Evolutionary conservation across 2,888 invertebrate genomes (phyloP).

Genomic region (Glaucopsyche alexis): DNA sequence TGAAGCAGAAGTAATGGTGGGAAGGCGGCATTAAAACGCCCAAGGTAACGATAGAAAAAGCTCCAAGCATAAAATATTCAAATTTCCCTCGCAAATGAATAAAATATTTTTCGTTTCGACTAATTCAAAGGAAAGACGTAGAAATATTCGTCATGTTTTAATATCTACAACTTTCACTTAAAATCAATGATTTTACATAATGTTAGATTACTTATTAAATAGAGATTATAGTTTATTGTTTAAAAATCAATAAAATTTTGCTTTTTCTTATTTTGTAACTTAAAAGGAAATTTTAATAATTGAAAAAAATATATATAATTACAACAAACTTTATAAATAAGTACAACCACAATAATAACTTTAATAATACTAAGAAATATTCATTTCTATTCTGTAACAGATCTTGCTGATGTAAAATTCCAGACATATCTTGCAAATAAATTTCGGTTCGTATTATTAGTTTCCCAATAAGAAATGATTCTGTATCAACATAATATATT

Average conservation of each 20-base stretch:
- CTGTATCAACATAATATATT: slow-evolving; percentile 49
- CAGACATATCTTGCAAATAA: slow-evolving; percentile 18
- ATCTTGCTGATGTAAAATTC: not conserved
- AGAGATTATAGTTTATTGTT: no score
- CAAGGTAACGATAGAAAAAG: slow-evolving; percentile 64
- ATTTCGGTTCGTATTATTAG: slow-evolving; percentile 20
- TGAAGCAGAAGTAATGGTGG: slow-evolving; percentile 66
- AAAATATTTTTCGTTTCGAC: slow-evolving; percentile 5
- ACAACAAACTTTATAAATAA: no score
- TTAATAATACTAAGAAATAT: not conserved
- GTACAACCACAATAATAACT: no score
- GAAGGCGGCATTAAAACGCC: slow-evolving; percentile 64
- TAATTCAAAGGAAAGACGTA: not conserved
- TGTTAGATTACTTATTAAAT: no score
- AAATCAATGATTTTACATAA: no score
- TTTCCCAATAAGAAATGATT: slow-evolving; percentile 32
- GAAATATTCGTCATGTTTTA: not conserved
- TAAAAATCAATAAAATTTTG: no score
- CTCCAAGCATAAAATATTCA: slow-evolving; percentile 70
- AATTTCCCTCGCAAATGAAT: slow-evolving; percentile 55
- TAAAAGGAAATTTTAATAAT: no score
- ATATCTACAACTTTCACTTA: no score
- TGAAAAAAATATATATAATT: no score
- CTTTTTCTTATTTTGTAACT: no score
- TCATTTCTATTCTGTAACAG: not conserved